Evolutionary conservation across 1,140 invertebrate species (phyloP), one percentile per base, ranked within the genome.

Genomic region (Drusus annulatus): DNA sequence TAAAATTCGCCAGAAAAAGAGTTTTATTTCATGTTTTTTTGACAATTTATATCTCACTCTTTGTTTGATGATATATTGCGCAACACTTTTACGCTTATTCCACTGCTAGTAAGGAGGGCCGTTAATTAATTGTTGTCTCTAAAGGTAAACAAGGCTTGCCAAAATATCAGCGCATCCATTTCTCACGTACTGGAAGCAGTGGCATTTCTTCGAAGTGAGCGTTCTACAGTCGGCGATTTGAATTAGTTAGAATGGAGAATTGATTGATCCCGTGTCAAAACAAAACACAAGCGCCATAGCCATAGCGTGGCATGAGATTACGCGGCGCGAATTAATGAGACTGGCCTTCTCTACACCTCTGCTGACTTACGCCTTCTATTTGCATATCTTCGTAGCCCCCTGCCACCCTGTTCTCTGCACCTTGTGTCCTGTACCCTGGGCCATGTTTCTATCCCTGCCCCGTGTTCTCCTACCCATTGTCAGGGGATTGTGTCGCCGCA

Each of bases 291-390:
- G 75, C 69, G 45, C 54, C 52, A 69, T 28, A 75, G 45, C 54
- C 52, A 69, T 28, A 75, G 52, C 45, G 60, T 75, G 78, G 74
- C 36, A 78, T 36, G 71, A 80, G 81, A 83, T 83, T 78, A 83
- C 81, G 63, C 79, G 68, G 76, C 79, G 76, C 78, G 82, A 80
- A 83, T 83, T 83, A 83, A 83, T 83, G 82, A 83, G 82, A 81
- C 10, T 65, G 50, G 23, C 60, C 76, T 36, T 54, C 71, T 45
- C 13, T 51, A 51, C 68, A n/a, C 17, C 31, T 28, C 25, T 54
- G 68, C 68, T 71, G 68, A 71, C 68, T 71, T 71, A 71, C 16
- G 68, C 68, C 68, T 21, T 19, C 19, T 71, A 71, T 71, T 71
- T 71, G 68, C 68, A 71, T 71, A 71, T 71, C 50, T 51, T 50